Percentiles rank a stretch among this genome's conserved stretches.
phyloP scores from a whole-genome alignment of 1,140 invertebrate species.

The Lineus longissimus region DNA sequence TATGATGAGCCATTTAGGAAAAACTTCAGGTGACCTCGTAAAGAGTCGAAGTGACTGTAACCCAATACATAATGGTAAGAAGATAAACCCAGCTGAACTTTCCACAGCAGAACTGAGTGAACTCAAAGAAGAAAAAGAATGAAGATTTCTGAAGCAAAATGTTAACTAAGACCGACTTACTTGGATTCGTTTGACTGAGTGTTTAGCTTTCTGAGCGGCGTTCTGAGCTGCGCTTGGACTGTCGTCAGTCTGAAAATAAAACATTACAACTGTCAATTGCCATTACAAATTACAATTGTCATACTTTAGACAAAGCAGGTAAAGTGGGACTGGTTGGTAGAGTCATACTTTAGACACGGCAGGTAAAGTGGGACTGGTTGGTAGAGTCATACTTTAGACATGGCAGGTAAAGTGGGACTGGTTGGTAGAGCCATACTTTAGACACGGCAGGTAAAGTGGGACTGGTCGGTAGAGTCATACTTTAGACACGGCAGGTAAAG shows the following conservation, averaged over 20 bases:
- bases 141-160: neutral
- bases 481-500: slow-evolving; percentile 20
- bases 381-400: neutral
- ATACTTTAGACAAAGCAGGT: slow-evolving; percentile 21
- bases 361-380: slow-evolving; percentile 9
- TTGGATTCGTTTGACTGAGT: slow-evolving; percentile 29
- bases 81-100: neutral
- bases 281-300: too few relatives aligned
- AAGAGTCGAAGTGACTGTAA: neutral
- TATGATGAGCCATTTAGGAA: too few relatives aligned
- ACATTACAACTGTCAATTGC: too few relatives aligned
- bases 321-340: slow-evolving; percentile 3
- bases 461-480: neutral
- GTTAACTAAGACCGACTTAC: slow-evolving; percentile 17
- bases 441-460: neutral
- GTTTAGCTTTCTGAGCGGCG: slow-evolving; percentile 23
- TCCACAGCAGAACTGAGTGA: neutral
- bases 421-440: neutral
- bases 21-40: neutral
- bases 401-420: neutral
- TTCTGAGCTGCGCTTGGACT: slow-evolving; percentile 16
- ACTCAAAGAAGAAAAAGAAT: neutral
- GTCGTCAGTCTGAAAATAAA: slow-evolving; percentile 25
- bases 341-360: slow-evolving; percentile 17
- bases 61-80: slow-evolving; percentile 1